A percentile compares a stretch with the other conserved stretches of the same genome.
phyloP scores from a whole-genome alignment of 2,888 invertebrate species.

The Athalia circularis region DNA sequence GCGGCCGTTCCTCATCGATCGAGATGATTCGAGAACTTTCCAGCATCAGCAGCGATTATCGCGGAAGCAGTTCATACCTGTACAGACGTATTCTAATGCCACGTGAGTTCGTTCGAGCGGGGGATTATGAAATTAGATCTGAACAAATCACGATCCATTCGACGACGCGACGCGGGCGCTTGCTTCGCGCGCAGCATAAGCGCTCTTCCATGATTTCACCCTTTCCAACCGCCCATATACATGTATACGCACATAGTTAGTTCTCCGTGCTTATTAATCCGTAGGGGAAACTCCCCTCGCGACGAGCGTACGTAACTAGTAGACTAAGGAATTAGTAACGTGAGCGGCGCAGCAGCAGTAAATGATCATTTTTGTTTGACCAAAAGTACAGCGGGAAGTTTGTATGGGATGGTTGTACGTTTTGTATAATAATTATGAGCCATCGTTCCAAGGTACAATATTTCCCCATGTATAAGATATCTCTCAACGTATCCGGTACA shows the following conservation, averaged over 20 bases:
- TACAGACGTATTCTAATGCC: too few species aligned
- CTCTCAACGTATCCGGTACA: too few species aligned
- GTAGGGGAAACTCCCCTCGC: not conserved
- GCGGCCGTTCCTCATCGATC: too few species aligned
- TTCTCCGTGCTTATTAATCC: constrained; percentile 10
- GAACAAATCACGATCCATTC: constrained; percentile 14
- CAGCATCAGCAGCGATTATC: too few species aligned
- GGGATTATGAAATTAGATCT: constrained; percentile 3
- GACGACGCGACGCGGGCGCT: too few species aligned
- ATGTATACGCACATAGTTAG: too few species aligned
- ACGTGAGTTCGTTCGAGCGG: not conserved
- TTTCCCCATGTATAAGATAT: too few species aligned
- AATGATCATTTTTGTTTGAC: not conserved
- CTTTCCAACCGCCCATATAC: constrained; percentile 6
- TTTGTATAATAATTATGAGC: not conserved
- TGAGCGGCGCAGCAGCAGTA: not conserved
- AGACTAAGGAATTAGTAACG: constrained; percentile 26
- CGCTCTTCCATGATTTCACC: constrained; percentile 15
- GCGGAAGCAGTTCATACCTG: too few species aligned
- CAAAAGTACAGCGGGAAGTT: not conserved
- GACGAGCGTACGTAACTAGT: not conserved
- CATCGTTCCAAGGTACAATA: too few species aligned
- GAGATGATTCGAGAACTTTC: too few species aligned
- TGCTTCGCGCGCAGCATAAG: too few species aligned
- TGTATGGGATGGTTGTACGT: not conserved